These are phyloP conservation scores for Philopotamus ludificatus DNA, from an alignment of 1,140 invertebrate genomes.

Conservation along the genomic window DNA sequence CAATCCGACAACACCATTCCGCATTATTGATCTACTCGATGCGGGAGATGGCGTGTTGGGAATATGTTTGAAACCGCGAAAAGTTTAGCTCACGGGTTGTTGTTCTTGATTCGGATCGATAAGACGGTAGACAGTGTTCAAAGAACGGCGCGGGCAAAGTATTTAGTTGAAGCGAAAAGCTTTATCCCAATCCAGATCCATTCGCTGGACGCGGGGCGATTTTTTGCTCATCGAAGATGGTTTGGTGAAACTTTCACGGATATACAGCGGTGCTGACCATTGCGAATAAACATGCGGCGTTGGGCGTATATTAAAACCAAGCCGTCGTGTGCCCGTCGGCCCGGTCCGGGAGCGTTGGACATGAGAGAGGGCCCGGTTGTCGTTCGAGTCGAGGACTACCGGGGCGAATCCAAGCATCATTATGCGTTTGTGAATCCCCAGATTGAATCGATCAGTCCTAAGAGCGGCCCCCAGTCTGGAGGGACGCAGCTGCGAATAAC, in stretches of 20 bases:
- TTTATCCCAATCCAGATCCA: neutral
- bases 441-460: conserved; percentile 80
- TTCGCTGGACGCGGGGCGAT: neutral
- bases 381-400: neutral
- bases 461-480: conserved; percentile 87
- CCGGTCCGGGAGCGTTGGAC: neutral
- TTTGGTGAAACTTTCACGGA: neutral
- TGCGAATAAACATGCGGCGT: neutral
- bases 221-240: neutral
- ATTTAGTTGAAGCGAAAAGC: neutral
- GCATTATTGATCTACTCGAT: neutral
- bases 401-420: conserved; percentile 46
- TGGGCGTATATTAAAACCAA: neutral
- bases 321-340: neutral
- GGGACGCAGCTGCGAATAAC: conserved; percentile 87
- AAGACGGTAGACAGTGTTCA: no score
- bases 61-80: neutral
- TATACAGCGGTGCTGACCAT: neutral
- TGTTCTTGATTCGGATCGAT: no score
- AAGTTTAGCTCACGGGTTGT: no score
- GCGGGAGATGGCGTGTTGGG: no score
- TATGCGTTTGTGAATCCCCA: conserved; percentile 86
- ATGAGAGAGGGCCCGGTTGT: neutral
- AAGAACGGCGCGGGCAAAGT: no score
- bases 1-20: neutral